These are phyloP conservation scores for Cygnus olor DNA, from an alignment of 2,797 vertebrate genomes.

Conservation along the genomic window DNA sequence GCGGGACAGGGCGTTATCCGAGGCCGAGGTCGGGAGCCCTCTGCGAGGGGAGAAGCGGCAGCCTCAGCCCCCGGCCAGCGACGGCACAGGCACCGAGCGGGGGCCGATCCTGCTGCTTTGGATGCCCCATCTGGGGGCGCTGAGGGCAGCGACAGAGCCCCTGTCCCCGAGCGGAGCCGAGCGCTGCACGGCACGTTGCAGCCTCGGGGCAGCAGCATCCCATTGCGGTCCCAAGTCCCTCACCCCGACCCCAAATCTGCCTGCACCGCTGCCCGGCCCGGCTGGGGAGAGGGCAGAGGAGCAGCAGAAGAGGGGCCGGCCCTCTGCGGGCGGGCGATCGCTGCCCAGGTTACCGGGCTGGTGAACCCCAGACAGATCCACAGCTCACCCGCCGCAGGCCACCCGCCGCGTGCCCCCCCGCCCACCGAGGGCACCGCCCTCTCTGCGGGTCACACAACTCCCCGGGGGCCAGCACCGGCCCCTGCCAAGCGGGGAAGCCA, in stretches of 20 bases:
- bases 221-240: neutral
- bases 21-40: slow-evolving; percentile 82
- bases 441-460: neutral
- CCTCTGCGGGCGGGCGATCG: neutral
- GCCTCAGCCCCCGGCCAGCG: neutral
- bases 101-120: neutral
- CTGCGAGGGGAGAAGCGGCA: slow-evolving; percentile 64
- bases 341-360: neutral
- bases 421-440: fast-evolving
- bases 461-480: neutral
- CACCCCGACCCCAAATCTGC: neutral
- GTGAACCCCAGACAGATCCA: neutral
- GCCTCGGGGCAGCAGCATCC: fast-evolving
- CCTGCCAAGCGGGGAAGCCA: neutral
- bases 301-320: neutral
- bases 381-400: neutral
- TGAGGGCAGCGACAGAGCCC: no score
- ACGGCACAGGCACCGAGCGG: fast-evolving
- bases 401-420: neutral
- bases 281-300: neutral
- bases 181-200: fast-evolving
- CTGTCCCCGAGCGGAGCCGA: neutral
- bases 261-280: fast-evolving
- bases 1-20: slow-evolving; percentile 84
- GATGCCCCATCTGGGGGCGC: no score